phyloP scores from a whole-genome alignment of 1,140 invertebrate genomes.

The Solen grandis region DNA sequence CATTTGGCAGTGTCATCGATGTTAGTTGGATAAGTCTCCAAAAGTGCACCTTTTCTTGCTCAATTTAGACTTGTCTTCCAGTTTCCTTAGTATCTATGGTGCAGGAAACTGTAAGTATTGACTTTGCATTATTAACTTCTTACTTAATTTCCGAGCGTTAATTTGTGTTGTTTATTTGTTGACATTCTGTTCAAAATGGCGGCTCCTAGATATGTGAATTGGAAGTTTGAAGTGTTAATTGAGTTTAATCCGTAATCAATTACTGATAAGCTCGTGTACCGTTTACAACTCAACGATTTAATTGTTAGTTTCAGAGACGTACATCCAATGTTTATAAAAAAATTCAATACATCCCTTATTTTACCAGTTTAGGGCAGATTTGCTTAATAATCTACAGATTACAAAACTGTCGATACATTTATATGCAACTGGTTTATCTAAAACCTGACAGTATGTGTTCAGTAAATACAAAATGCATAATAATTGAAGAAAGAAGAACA shows the following conservation, averaged over 20 bases:
- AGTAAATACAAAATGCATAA: too few relatives aligned
- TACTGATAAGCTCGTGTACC: not conserved
- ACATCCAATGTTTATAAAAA: not conserved
- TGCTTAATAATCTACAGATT: too few relatives aligned
- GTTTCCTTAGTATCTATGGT: not conserved
- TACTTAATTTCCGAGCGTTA: not conserved
- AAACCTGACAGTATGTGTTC: too few relatives aligned
- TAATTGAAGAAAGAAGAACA: too few relatives aligned
- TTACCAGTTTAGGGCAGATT: too few relatives aligned
- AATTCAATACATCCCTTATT: not conserved
- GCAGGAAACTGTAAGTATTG: not conserved
- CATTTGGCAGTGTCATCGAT: not conserved
- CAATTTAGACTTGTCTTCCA: not conserved
- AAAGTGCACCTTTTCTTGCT: not conserved
- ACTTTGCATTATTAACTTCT: not conserved
- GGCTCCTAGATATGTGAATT: not conserved
- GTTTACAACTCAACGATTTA: not conserved
- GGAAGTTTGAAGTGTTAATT: not conserved
- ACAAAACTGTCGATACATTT: too few relatives aligned
- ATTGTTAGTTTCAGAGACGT: not conserved
- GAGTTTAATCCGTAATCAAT: not conserved
- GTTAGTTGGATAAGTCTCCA: conserved; percentile 1
- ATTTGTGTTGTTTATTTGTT: conserved; percentile 1
- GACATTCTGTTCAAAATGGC: not conserved
- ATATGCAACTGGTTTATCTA: too few relatives aligned